Evolutionary conservation across 1,140 invertebrate genomes (phyloP).

Genomic region (Dreissena polymorpha): DNA sequence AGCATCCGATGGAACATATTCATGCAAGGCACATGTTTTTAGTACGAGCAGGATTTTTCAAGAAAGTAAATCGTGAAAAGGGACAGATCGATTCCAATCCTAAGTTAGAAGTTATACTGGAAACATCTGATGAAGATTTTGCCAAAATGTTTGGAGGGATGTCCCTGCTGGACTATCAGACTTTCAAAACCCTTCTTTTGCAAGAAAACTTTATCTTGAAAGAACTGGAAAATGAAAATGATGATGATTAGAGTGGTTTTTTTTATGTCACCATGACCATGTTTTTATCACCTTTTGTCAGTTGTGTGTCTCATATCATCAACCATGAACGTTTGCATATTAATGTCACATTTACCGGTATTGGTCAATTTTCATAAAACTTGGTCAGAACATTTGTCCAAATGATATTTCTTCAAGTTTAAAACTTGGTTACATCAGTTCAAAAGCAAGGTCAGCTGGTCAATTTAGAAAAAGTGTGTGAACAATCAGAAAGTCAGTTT

Average conservation of each 20-base stretch:
- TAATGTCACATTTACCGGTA: no score
- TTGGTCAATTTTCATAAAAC: no score
- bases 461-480: no score
- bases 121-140: slow-evolving; percentile 65
- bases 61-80: slow-evolving; percentile 60
- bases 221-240: slow-evolving; percentile 20
- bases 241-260: not conserved
- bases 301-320: no score
- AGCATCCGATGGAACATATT: slow-evolving; percentile 67
- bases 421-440: no score
- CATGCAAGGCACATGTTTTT: slow-evolving; percentile 68
- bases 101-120: slow-evolving; percentile 65
- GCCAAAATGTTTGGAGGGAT: slow-evolving; percentile 65
- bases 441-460: no score
- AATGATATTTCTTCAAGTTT: no score
- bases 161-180: slow-evolving; percentile 63
- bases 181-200: slow-evolving; percentile 54
- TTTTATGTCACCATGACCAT: no score
- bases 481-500: no score
- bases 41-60: slow-evolving; percentile 66
- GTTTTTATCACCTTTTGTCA: no score
- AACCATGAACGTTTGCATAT: no score
- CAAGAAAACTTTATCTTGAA: slow-evolving; percentile 15
- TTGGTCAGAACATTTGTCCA: no score
- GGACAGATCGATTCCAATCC: slow-evolving; percentile 67